phyloP scores from a whole-genome alignment of 2,888 invertebrate genomes.

The Drosophila setosimentum region DNA sequence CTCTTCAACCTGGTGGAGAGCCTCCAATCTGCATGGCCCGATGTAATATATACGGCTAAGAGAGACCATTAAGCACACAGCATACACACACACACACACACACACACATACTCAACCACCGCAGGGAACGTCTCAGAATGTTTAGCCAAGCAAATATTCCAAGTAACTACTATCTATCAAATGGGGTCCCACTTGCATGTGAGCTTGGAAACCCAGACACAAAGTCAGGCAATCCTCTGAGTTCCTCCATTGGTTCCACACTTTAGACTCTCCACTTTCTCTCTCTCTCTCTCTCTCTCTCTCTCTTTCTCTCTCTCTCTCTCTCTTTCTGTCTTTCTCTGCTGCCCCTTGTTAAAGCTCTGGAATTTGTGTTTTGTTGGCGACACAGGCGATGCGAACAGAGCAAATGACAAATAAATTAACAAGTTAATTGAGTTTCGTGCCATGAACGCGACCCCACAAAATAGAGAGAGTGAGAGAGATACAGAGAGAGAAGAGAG shows the following conservation, averaged over 20 bases:
- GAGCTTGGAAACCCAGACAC: constrained; percentile 11
- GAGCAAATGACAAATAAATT: constrained; percentile 78
- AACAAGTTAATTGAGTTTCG: constrained; percentile 79
- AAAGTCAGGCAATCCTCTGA: constrained; percentile 3
- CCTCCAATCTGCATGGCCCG: neutral
- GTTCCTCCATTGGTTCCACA: constrained; percentile 1
- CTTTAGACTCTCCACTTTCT: constrained; percentile 9
- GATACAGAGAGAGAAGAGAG: neutral
- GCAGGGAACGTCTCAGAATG: constrained; percentile 9
- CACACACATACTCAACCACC: neutral
- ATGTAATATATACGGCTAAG: neutral
- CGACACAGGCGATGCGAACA: constrained; percentile 58
- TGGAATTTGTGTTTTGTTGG: constrained; percentile 37
- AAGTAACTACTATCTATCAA: constrained; percentile 30
- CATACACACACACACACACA: neutral
- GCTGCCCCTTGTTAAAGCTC: neutral
- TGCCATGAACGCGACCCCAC: constrained; percentile 40
- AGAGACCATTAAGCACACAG: constrained; percentile 4
- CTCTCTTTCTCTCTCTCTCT: neutral
- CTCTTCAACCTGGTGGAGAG: neutral
- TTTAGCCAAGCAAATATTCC: constrained; percentile 22
- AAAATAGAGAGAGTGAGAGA: neutral
- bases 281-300: neutral
- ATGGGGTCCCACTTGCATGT: constrained; percentile 16
- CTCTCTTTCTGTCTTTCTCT: neutral